Evolutionary conservation across 2,888 invertebrate species (phyloP).

Genomic region (Drosophila vallismaia): DNA sequence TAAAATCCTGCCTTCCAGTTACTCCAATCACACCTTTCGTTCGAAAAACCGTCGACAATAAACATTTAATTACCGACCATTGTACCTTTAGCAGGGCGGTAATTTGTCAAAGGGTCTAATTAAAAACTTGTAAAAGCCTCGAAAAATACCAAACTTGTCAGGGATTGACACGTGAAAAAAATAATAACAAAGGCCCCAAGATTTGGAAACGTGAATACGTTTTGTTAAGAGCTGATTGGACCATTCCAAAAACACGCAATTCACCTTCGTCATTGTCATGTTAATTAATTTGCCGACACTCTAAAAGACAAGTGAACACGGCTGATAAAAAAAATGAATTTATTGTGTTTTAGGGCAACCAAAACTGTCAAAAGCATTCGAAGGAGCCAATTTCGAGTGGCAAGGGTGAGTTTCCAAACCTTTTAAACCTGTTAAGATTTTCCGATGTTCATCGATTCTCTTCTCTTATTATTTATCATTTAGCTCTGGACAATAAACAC

Average conservation of each 20-base stretch:
- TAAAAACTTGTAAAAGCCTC: constrained; percentile 67
- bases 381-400: constrained; percentile 37
- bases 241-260: constrained; percentile 66
- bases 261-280: constrained; percentile 81
- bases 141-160: constrained; percentile 19
- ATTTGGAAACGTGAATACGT: constrained; percentile 23
- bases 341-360: constrained; percentile 12
- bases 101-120: constrained; percentile 66
- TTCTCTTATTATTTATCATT: not conserved
- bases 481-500: not conserved
- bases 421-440: constrained; percentile 68
- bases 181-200: constrained; percentile 8
- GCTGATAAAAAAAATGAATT: constrained; percentile 12
- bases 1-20: constrained; percentile 12
- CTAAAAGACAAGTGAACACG: constrained; percentile 67
- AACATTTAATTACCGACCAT: constrained; percentile 73
- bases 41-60: constrained; percentile 57
- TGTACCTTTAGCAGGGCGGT: constrained; percentile 30
- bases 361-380: constrained; percentile 70
- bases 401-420: constrained; percentile 30
- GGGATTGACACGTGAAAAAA: constrained; percentile 29
- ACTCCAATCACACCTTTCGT: constrained; percentile 32
- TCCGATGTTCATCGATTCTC: constrained; percentile 72
- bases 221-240: constrained; percentile 41
- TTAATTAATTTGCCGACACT: constrained; percentile 77